These are phyloP conservation scores for Ernsta delagoae DNA, from an alignment of 2,888 invertebrate species.

Conservation along the genomic window DNA sequence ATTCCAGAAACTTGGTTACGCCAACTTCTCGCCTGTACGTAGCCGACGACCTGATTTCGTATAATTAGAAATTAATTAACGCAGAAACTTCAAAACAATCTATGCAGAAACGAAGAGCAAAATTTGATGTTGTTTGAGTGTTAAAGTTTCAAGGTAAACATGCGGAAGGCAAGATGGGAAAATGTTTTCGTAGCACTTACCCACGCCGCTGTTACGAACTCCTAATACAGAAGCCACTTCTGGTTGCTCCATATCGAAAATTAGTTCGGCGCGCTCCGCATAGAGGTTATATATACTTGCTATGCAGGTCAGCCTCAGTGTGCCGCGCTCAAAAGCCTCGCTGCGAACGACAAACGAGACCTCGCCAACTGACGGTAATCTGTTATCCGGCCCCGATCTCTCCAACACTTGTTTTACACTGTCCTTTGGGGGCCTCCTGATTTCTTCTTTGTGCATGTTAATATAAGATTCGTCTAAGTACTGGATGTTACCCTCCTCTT, in stretches of 20 bases:
- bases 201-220: conserved; percentile 86
- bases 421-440: conserved; percentile 72
- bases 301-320: conserved; percentile 87
- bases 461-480: conserved; percentile 79
- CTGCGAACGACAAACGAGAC: conserved; percentile 86
- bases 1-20: too few relatives aligned
- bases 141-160: conserved; percentile 13
- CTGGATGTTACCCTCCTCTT: conserved; percentile 75
- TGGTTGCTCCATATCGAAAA: conserved; percentile 90
- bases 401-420: conserved; percentile 65
- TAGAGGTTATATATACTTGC: conserved; percentile 89
- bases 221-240: conserved; percentile 90
- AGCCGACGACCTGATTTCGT: not conserved
- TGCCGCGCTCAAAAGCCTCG: conserved; percentile 87
- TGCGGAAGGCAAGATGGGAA: conserved; percentile 27
- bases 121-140: conserved; percentile 5
- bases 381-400: conserved; percentile 72
- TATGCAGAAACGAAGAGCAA: not conserved
- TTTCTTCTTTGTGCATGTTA: conserved; percentile 77
- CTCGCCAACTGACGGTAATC: conserved; percentile 72
- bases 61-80: not conserved
- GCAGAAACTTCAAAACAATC: not conserved
- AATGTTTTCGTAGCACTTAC: conserved; percentile 60
- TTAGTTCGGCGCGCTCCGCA: conserved; percentile 85
- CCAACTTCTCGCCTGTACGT: too few relatives aligned